phyloP scores from a whole-genome alignment of 2,888 invertebrate species.

The Uloborus plumipes region DNA sequence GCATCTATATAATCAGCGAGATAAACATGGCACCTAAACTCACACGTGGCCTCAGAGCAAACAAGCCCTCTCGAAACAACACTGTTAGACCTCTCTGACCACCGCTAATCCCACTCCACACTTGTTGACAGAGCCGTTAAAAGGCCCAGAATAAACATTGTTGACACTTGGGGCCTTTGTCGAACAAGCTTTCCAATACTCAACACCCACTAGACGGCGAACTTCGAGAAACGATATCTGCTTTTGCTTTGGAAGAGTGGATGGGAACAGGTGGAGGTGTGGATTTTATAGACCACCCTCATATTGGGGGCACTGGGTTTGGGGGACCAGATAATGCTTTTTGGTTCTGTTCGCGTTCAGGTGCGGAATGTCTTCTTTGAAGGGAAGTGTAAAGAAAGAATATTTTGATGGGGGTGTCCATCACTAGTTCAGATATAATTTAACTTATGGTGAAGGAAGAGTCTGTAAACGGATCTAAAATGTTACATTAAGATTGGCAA shows the following conservation, averaged over 20 bases:
- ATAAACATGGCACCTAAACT: too few relatives aligned
- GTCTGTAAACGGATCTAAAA: too few relatives aligned
- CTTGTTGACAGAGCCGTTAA: constrained; percentile 17
- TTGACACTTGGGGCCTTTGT: constrained; percentile 6
- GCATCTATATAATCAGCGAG: too few relatives aligned
- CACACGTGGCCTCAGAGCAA: neutral
- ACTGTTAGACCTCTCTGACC: neutral
- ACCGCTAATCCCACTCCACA: constrained; percentile 22
- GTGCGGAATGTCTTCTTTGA: too few relatives aligned
- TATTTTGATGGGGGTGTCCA: too few relatives aligned
- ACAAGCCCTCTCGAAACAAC: constrained; percentile 5
- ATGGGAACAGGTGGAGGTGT: constrained; percentile 5
- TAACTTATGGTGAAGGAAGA: too few relatives aligned
- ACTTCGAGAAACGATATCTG: neutral
- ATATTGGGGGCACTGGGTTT: too few relatives aligned
- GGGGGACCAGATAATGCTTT: too few relatives aligned
- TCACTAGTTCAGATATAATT: too few relatives aligned
- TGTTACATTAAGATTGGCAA: too few relatives aligned
- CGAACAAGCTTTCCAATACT: neutral
- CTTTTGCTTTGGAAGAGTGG: neutral
- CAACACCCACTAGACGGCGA: neutral
- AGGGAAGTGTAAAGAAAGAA: too few relatives aligned
- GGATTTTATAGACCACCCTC: constrained; percentile 2
- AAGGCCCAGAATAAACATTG: constrained; percentile 13
- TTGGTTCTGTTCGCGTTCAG: too few relatives aligned